Conservation (phyloP, 2,888 invertebrate genomes). For the Lobophora halterata region DNA sequence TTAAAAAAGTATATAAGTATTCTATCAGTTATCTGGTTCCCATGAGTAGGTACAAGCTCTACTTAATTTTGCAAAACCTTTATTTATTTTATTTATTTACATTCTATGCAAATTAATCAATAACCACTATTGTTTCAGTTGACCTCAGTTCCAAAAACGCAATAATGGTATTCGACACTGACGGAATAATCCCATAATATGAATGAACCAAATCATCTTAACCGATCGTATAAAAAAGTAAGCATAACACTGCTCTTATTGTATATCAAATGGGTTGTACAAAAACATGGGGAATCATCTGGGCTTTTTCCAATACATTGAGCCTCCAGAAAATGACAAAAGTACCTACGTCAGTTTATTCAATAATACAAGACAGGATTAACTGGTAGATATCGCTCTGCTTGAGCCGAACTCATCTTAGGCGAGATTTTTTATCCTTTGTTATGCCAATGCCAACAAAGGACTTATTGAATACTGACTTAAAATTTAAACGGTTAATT, state of each 20-base stretch:
- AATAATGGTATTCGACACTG: constrained; percentile 38
- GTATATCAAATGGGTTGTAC: constrained; percentile 35
- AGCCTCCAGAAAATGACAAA: constrained; percentile 48
- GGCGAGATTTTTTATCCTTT: constrained; percentile 55
- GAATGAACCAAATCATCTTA: constrained; percentile 32
- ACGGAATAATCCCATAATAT: constrained; percentile 30
- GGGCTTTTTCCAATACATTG: constrained; percentile 57
- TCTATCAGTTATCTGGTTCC: too few relatives aligned
- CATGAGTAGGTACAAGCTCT: too few relatives aligned
- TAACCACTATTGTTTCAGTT: constrained; percentile 45
- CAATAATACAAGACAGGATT: constrained; percentile 72
- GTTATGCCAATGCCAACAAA: constrained; percentile 11
- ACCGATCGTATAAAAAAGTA: constrained; percentile 18
- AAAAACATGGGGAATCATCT: constrained; percentile 35
- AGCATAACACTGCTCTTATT: constrained; percentile 29
- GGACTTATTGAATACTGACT: constrained; percentile 13
- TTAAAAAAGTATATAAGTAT: too few relatives aligned
- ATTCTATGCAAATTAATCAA: constrained; percentile 55
- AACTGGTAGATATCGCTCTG: constrained; percentile 67
- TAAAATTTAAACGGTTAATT: constrained; percentile 13
- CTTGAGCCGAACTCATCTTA: constrained; percentile 62
- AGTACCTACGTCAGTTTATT: constrained; percentile 64
- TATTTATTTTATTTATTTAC: too few relatives aligned
- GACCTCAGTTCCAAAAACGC: constrained; percentile 32
- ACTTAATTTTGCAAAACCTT: too few relatives aligned